phyloP scores from a whole-genome alignment of 2,797 vertebrate genomes.

The Hydrolagus colliei region DNA sequence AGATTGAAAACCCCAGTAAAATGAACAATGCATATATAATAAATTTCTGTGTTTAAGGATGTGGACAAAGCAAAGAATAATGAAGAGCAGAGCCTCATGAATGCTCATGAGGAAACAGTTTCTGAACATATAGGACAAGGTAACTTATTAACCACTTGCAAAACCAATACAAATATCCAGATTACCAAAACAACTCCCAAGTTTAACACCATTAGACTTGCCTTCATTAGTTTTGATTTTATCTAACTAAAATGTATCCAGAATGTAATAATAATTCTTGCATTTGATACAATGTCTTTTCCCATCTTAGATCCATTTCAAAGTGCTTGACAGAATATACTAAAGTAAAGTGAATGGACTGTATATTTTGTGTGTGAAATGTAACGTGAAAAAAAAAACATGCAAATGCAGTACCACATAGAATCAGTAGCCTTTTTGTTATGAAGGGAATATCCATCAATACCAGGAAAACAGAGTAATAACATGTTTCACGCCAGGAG shows the following conservation, averaged over 20 bases:
- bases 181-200: not conserved
- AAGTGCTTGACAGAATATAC: too few species aligned
- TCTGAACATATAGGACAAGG: constrained; percentile 62
- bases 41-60: constrained; percentile 39
- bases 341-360: too few species aligned
- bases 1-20: not conserved
- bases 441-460: not conserved
- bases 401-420: not conserved
- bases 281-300: too few species aligned
- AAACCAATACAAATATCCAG: not conserved
- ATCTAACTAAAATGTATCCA: too few species aligned
- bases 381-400: not conserved
- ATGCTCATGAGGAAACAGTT: constrained; percentile 60
- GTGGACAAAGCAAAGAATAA: constrained; percentile 44
- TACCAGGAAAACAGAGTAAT: too few species aligned
- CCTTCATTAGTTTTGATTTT: too few species aligned
- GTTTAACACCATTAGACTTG: not conserved
- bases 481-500: not conserved
- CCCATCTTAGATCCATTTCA: too few species aligned
- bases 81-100: constrained; percentile 46
- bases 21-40: not conserved
- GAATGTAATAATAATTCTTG: too few species aligned
- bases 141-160: constrained; percentile 38
- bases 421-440: not conserved
- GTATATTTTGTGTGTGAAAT: too few species aligned